phyloP scores from a whole-genome alignment of 2,113 vertebrate species.

The Pteronura brasiliensis region DNA sequence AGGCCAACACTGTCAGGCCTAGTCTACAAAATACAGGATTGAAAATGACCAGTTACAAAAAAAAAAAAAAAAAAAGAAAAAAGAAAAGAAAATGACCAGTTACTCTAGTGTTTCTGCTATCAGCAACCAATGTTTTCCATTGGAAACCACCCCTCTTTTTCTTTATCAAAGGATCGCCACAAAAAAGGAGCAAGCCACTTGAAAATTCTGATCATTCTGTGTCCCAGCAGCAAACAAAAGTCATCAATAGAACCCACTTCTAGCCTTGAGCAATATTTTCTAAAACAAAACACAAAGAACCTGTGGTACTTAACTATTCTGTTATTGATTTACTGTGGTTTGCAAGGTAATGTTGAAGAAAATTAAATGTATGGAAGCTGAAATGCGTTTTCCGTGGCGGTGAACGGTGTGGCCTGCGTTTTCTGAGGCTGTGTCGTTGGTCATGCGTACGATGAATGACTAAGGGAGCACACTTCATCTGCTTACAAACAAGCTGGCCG shows the following conservation, averaged over 20 bases:
- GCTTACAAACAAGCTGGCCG: background rate
- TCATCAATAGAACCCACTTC: conserved; percentile 29
- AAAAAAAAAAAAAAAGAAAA: too few species aligned
- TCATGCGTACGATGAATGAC: background rate
- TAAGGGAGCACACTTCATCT: background rate
- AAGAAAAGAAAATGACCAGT: background rate
- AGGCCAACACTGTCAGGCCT: background rate
- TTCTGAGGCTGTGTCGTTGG: background rate
- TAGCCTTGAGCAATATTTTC: conserved; percentile 32
- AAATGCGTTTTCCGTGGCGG: background rate
- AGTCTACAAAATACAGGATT: background rate
- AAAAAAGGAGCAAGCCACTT: background rate
- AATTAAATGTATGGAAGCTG: background rate
- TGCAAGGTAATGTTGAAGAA: conserved; percentile 62
- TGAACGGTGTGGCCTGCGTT: background rate
- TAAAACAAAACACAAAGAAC: conserved; percentile 50
- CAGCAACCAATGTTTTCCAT: background rate
- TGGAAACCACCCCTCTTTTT: background rate
- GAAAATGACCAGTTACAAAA: background rate
- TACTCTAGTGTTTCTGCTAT: background rate
- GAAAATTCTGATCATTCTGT: conserved; percentile 37
- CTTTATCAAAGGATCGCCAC: background rate
- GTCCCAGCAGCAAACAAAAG: conserved; percentile 36
- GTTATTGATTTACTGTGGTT: conserved; percentile 56
- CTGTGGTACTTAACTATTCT: conserved; percentile 62